phyloP scores from a whole-genome alignment of 2,888 invertebrate genomes.

The Macropis europaea region DNA sequence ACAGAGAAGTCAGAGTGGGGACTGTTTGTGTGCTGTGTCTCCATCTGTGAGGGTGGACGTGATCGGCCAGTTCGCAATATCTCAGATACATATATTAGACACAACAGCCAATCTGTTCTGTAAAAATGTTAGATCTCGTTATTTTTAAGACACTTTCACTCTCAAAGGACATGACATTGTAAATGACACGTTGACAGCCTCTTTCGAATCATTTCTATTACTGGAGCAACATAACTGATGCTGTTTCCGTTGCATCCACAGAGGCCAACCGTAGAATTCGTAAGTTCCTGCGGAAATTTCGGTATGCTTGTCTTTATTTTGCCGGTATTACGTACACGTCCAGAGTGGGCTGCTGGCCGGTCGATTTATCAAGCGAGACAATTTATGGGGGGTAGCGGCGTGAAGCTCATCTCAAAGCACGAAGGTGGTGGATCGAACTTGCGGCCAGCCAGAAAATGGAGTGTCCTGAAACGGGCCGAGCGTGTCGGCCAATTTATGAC shows the following conservation, averaged over 20 bases:
- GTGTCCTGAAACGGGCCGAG: constrained; percentile 72
- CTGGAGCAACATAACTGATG: neutral
- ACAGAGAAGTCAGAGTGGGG: too few relatives aligned
- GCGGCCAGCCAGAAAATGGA: constrained; percentile 76
- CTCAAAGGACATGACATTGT: too few relatives aligned
- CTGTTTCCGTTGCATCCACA: too few relatives aligned
- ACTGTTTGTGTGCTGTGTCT: too few relatives aligned
- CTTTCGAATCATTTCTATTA: neutral
- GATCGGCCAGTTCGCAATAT: too few relatives aligned
- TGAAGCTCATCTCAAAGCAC: constrained; percentile 61
- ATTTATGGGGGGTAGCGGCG: constrained; percentile 66
- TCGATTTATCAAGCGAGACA: constrained; percentile 73
- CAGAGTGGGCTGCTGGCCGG: constrained; percentile 37
- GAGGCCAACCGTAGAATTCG: neutral
- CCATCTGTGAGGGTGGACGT: too few relatives aligned
- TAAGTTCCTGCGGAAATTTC: neutral
- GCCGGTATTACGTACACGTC: constrained; percentile 48
- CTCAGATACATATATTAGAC: too few relatives aligned
- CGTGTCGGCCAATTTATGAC: constrained; percentile 76
- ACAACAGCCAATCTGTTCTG: too few relatives aligned
- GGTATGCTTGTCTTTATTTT: constrained; percentile 25
- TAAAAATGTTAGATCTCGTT: too few relatives aligned
- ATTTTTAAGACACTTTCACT: too few relatives aligned
- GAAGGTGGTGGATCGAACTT: constrained; percentile 71
- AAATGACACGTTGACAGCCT: too few relatives aligned